Evolutionary conservation across 2,888 invertebrate genomes (phyloP).

Genomic region (Tachina lurida): DNA sequence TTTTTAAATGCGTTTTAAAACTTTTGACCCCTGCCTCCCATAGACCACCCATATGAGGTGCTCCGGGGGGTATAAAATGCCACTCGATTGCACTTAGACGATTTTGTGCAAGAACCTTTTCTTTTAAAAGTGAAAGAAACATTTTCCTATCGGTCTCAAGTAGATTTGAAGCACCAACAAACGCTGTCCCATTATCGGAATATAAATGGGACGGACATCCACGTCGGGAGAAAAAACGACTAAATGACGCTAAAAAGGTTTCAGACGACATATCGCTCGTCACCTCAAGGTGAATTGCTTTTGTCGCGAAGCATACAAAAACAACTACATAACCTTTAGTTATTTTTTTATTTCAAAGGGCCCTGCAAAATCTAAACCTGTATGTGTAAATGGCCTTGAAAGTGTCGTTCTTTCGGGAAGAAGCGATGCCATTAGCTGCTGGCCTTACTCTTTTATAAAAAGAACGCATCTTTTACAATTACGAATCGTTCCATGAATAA

Average conservation of each 20-base stretch:
- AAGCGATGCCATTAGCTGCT: too few relatives aligned
- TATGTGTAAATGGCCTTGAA: too few relatives aligned
- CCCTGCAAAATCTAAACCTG: too few relatives aligned
- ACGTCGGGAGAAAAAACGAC: conserved; percentile 58
- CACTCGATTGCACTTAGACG: not conserved
- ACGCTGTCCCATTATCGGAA: conserved; percentile 63
- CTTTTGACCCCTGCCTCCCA: conserved; percentile 22
- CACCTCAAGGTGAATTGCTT: too few relatives aligned
- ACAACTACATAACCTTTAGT: too few relatives aligned
- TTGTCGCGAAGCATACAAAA: too few relatives aligned
- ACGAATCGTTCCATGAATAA: too few relatives aligned
- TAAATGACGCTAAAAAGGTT: conserved; percentile 53
- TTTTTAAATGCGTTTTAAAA: conserved; percentile 10
- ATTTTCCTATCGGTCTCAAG: conserved; percentile 11
- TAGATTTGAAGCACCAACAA: conserved; percentile 41
- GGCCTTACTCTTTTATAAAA: too few relatives aligned
- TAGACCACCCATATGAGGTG: conserved; percentile 35
- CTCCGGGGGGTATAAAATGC: conserved; percentile 38
- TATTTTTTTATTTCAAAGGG: too few relatives aligned
- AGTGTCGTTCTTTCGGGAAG: too few relatives aligned
- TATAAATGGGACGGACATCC: conserved; percentile 54
- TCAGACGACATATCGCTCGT: conserved; percentile 51
- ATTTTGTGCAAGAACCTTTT: not conserved
- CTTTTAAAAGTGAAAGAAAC: not conserved
- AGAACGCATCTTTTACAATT: too few relatives aligned